phyloP scores from a whole-genome alignment of 2,888 invertebrate species.

The Harpalus rubripes region DNA sequence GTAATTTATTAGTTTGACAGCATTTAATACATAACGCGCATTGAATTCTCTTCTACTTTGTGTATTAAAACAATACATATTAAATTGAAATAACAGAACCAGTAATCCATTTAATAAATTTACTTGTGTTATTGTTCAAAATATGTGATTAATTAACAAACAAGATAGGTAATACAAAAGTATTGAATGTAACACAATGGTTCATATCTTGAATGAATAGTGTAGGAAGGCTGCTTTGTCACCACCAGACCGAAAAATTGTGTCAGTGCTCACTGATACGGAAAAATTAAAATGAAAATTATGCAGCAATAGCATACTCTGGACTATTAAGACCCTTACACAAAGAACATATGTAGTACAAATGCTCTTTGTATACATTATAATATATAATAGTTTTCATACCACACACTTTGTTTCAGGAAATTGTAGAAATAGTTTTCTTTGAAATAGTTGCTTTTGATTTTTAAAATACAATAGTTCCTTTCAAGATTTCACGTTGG shows the following conservation, averaged over 20 bases:
- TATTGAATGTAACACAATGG: slow-evolving; percentile 33
- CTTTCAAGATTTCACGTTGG: neutral
- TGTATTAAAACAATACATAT: slow-evolving; percentile 16
- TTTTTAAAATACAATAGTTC: neutral
- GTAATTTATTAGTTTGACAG: slow-evolving; percentile 12
- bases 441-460: neutral
- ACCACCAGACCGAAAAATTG: slow-evolving; percentile 59
- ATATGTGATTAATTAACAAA: slow-evolving; percentile 30
- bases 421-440: neutral
- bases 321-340: slow-evolving; percentile 3
- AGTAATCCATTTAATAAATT: slow-evolving; percentile 30
- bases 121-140: slow-evolving; percentile 26
- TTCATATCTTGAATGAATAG: slow-evolving; percentile 25
- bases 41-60: neutral
- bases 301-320: slow-evolving; percentile 14
- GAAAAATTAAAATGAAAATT: slow-evolving; percentile 54
- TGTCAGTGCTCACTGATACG: slow-evolving; percentile 24
- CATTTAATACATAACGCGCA: neutral
- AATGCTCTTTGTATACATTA: neutral
- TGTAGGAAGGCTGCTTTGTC: slow-evolving; percentile 18
- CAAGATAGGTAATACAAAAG: slow-evolving; percentile 23
- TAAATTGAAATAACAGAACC: slow-evolving; percentile 12
- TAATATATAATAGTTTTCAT: neutral
- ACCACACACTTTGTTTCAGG: neutral
- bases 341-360: neutral